Conservation (phyloP, 2,797 vertebrate genomes). For the Malacoctenus gilli region DNA sequence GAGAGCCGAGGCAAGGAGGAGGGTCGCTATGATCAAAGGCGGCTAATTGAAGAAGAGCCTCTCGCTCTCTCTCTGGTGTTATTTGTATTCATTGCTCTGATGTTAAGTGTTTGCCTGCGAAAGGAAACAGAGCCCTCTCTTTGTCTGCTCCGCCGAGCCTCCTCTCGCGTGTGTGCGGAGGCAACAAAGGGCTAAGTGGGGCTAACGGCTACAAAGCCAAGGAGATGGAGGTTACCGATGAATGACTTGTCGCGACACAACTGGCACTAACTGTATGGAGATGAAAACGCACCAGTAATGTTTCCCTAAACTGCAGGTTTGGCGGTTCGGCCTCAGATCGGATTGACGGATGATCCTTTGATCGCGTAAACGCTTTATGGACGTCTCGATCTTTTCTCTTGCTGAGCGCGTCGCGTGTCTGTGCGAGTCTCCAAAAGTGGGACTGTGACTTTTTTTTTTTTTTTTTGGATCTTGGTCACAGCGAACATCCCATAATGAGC, state of each 20-base stretch:
- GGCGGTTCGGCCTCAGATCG: too few relatives aligned
- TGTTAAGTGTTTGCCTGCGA: slow-evolving; percentile 79
- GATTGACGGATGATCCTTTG: too few relatives aligned
- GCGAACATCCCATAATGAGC: slow-evolving; percentile 68
- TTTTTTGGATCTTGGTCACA: slow-evolving; percentile 34
- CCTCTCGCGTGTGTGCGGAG: too few relatives aligned
- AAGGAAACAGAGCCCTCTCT: slow-evolving; percentile 72
- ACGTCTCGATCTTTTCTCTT: too few relatives aligned
- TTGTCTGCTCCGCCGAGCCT: too few relatives aligned
- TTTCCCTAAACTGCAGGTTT: too few relatives aligned
- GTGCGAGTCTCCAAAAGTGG: slow-evolving; percentile 31
- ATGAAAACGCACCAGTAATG: too few relatives aligned
- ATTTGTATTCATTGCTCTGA: slow-evolving; percentile 80
- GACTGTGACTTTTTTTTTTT: slow-evolving; percentile 44
- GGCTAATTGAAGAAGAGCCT: slow-evolving; percentile 81
- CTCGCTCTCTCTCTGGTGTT: slow-evolving; percentile 66
- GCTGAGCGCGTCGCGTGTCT: too few relatives aligned
- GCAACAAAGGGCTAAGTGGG: slow-evolving; percentile 23
- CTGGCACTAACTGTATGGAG: too few relatives aligned
- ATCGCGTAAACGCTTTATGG: too few relatives aligned
- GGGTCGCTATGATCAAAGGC: slow-evolving; percentile 83
- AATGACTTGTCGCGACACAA: too few relatives aligned
- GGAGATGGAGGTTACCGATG: neutral
- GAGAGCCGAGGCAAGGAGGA: slow-evolving; percentile 59
- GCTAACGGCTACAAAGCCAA: slow-evolving; percentile 13